Evolutionary conservation across 2,113 vertebrate species (phyloP).

Genomic region (Puntigrus tetrazona): DNA sequence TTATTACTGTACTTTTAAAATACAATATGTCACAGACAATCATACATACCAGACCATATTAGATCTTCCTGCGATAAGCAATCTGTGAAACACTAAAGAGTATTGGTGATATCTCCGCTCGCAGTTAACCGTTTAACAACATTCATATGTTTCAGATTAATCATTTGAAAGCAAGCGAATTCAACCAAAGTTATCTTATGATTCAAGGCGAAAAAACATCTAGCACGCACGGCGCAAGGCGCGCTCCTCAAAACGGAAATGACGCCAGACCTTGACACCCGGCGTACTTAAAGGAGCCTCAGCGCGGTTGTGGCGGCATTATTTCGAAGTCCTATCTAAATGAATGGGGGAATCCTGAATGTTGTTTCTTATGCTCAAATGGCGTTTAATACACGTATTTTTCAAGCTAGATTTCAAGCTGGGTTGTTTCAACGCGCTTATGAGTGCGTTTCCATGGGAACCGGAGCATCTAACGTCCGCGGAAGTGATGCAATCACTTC

Average conservation of each 20-base stretch:
- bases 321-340: too few relatives aligned
- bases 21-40: neutral
- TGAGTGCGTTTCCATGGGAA: too few relatives aligned
- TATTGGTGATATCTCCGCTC: neutral
- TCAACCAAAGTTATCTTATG: neutral
- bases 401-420: too few relatives aligned
- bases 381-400: too few relatives aligned
- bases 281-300: neutral
- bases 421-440: too few relatives aligned
- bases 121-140: neutral
- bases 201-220: neutral
- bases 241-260: neutral
- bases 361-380: too few relatives aligned
- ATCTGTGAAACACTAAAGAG: neutral
- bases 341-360: too few relatives aligned
- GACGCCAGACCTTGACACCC: neutral
- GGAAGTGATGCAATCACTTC: too few relatives aligned
- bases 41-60: conserved; percentile 17
- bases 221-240: neutral
- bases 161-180: neutral
- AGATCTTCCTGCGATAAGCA: neutral
- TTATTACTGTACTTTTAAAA: neutral
- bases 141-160: too few relatives aligned
- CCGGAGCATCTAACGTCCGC: too few relatives aligned
- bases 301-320: too few relatives aligned